phyloP scores from a whole-genome alignment of 2,113 vertebrate genomes.

The Sialia sialis region DNA sequence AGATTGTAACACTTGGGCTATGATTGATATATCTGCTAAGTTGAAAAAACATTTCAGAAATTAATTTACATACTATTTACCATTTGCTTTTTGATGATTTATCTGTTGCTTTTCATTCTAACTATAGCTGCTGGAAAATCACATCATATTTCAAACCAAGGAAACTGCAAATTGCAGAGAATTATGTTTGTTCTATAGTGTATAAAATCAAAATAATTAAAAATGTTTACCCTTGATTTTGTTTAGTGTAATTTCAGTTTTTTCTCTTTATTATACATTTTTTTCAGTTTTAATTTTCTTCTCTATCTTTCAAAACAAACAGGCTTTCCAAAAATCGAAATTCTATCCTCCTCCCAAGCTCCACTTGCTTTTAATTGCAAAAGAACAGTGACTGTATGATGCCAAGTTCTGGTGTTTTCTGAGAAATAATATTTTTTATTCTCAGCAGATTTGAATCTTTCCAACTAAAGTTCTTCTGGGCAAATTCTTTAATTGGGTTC shows the following conservation, averaged over 20 bases:
- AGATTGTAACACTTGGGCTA: not conserved
- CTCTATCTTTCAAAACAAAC: not conserved
- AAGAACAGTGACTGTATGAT: not conserved
- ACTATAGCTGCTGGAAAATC: not conserved
- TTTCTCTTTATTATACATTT: not conserved
- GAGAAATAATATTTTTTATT: not conserved
- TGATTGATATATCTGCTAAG: not conserved
- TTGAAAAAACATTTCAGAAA: not conserved
- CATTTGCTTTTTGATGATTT: not conserved
- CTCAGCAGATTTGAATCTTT: not conserved
- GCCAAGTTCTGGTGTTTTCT: not conserved
- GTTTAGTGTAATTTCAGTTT: not conserved
- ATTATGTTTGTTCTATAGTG: not conserved
- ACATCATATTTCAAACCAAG: not conserved
- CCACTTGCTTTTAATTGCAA: not conserved
- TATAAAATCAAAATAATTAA: not conserved
- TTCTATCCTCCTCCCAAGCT: accelerated
- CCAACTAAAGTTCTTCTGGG: not conserved
- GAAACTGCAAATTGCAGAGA: not conserved
- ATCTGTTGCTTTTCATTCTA: not conserved
- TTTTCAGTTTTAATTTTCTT: not conserved
- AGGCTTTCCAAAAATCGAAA: not conserved
- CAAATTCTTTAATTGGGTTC: not conserved
- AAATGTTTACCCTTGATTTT: not conserved
- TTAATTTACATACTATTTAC: not conserved